Evolutionary conservation across 2,113 vertebrate genomes (phyloP).

Genomic region (Orcinus orca): DNA sequence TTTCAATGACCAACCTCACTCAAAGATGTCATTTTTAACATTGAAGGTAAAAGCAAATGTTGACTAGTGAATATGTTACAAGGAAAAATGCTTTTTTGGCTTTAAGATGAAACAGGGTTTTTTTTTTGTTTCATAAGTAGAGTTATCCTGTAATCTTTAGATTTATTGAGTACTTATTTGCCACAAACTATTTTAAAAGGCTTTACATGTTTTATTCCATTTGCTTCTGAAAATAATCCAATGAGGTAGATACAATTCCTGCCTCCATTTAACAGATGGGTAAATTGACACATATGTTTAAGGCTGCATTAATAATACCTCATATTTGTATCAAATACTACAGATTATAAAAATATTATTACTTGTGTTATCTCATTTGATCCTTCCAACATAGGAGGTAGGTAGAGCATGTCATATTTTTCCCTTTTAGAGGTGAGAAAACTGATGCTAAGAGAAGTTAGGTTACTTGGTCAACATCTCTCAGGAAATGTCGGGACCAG

Average conservation of each 20-base stretch:
- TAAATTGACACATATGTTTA: background rate
- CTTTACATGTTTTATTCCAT: background rate
- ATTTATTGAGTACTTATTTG: slow-evolving; percentile 4
- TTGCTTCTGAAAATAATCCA: background rate
- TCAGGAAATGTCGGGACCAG: background rate
- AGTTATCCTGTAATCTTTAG: background rate
- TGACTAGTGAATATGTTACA: slow-evolving; percentile 2
- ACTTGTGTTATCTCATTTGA: slow-evolving; percentile 16
- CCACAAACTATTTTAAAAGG: background rate
- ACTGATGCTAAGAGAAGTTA: background rate
- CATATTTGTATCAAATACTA: background rate
- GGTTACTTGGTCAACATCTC: background rate
- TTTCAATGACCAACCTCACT: background rate
- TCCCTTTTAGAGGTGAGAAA: background rate
- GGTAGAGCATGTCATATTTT: background rate
- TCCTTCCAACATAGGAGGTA: background rate
- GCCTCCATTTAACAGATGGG: background rate
- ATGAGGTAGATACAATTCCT: background rate
- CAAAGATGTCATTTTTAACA: background rate
- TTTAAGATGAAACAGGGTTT: background rate
- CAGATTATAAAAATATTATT: slow-evolving; percentile 23
- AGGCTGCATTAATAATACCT: background rate
- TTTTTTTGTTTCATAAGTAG: background rate
- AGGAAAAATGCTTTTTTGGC: background rate
- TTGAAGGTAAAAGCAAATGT: slow-evolving; percentile 11